Conservation (phyloP, 2,888 invertebrate genomes). For the Latrodectus elegans region DNA sequence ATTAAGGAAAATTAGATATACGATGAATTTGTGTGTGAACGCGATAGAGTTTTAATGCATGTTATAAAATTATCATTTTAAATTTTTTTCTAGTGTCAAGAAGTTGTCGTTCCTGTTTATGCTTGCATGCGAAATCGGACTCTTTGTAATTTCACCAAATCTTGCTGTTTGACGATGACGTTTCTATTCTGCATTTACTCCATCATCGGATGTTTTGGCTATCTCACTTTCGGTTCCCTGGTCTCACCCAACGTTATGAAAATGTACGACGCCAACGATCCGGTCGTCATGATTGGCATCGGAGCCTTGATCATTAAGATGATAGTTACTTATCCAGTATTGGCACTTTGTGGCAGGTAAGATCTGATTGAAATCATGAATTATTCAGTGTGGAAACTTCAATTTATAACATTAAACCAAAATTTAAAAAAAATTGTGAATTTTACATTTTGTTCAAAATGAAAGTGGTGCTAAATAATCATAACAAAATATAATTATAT, state of each 20-base stretch:
- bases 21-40: too few relatives aligned
- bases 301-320: constrained; percentile 77
- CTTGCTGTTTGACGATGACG: constrained; percentile 76
- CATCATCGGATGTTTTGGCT: constrained; percentile 78
- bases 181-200: constrained; percentile 77
- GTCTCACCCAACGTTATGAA: constrained; percentile 79
- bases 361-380: constrained; percentile 31
- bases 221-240: constrained; percentile 79
- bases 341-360: constrained; percentile 79
- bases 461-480: neutral
- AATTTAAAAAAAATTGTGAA: neutral
- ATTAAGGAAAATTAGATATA: too few relatives aligned
- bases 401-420: neutral
- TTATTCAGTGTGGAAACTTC: neutral
- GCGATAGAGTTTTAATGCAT: too few relatives aligned
- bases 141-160: constrained; percentile 77
- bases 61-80: too few relatives aligned
- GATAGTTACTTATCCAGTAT: constrained; percentile 79
- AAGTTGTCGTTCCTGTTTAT: constrained; percentile 80
- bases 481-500: too few relatives aligned
- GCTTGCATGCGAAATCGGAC: constrained; percentile 79
- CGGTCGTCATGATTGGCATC: constrained; percentile 75
- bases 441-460: neutral
- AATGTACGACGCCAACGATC: constrained; percentile 76
- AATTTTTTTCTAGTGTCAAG: constrained; percentile 77